Conservation (phyloP, 2,888 invertebrate genomes). For the Mythimna loreyi region DNA sequence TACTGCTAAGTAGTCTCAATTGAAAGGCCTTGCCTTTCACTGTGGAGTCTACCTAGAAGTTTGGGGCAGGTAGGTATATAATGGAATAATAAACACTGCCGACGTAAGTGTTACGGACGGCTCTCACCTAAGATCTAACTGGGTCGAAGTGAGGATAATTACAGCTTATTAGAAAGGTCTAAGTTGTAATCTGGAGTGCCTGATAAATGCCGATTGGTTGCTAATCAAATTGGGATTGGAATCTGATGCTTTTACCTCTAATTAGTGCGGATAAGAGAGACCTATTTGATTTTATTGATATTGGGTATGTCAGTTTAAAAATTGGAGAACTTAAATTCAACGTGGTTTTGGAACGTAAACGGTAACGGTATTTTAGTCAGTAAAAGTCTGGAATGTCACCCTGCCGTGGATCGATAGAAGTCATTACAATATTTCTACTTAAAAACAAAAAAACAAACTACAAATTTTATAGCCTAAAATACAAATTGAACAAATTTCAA, state of each 20-base stretch:
- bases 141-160: conserved; percentile 37
- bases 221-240: conserved; percentile 22
- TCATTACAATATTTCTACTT: too few relatives aligned
- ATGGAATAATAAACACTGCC: conserved; percentile 29
- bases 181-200: conserved; percentile 27
- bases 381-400: too few relatives aligned
- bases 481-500: too few relatives aligned
- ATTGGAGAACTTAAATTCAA: not conserved
- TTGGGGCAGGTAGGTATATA: conserved; percentile 8
- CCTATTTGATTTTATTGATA: not conserved
- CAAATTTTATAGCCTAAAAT: too few relatives aligned
- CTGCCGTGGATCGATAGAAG: too few relatives aligned
- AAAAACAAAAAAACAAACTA: too few relatives aligned
- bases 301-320: too few relatives aligned
- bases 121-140: conserved; percentile 36
- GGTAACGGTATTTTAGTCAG: too few relatives aligned
- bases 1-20: not conserved
- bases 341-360: not conserved
- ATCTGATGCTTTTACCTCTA: not conserved
- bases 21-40: not conserved
- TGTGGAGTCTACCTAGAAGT: not conserved
- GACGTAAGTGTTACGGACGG: conserved; percentile 15
- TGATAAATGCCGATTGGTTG: conserved; percentile 30
- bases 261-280: not conserved
- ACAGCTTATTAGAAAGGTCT: conserved; percentile 27